Conservation (phyloP, 2,797 vertebrate genomes). For the Gila robusta region DNA sequence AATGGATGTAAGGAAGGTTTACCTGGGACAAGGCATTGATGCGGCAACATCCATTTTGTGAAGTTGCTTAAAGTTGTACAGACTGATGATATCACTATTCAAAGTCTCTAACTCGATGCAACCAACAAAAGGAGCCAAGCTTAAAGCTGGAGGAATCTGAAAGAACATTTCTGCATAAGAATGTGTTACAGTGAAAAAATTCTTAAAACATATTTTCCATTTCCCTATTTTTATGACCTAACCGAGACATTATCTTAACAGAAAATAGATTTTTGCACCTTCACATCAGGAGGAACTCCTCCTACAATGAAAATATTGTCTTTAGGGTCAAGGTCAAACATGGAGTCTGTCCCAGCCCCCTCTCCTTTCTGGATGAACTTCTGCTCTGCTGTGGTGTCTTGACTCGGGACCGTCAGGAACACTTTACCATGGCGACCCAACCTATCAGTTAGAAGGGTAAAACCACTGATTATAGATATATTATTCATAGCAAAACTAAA, state of each 20-base stretch:
- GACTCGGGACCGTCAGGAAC: conserved; percentile 93
- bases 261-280: conserved; percentile 71
- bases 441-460: conserved; percentile 70
- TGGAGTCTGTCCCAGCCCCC: conserved; percentile 83
- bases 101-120: conserved; percentile 92
- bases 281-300: conserved; percentile 86
- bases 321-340: conserved; percentile 89
- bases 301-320: conserved; percentile 92
- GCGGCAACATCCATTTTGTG: conserved; percentile 84
- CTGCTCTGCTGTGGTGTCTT: conserved; percentile 89
- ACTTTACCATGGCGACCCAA: conserved; percentile 94
- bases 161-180: conserved; percentile 20
- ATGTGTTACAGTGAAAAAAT: background rate
- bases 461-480: background rate
- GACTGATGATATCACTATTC: conserved; percentile 94
- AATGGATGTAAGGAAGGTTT: background rate
- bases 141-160: conserved; percentile 89
- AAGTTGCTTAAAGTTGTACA: conserved; percentile 92
- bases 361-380: conserved; percentile 98
- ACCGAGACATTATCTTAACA: background rate
- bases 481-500: background rate
- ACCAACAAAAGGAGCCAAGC: conserved; percentile 90
- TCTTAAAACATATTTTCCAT: background rate
- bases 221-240: background rate
- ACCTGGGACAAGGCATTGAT: conserved; percentile 82